phyloP scores from a whole-genome alignment of 2,113 vertebrate species.

The Melanerpes aurifrons region DNA sequence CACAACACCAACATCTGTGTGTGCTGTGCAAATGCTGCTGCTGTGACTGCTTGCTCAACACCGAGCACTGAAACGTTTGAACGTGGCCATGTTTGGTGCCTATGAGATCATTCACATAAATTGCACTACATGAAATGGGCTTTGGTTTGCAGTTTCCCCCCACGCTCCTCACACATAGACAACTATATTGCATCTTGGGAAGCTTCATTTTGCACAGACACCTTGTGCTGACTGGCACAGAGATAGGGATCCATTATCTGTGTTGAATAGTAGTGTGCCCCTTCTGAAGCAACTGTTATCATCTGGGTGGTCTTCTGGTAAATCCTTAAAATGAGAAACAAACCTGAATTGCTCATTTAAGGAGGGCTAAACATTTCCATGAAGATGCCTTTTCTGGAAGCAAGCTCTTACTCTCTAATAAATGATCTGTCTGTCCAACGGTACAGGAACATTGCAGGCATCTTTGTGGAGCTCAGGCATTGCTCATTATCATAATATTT shows the following conservation, averaged over 20 bases:
- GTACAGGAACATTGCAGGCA: constrained; percentile 22
- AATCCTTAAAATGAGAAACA: constrained; percentile 29
- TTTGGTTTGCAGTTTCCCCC: constrained; percentile 12
- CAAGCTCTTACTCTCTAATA: constrained; percentile 56
- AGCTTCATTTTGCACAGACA: constrained; percentile 56
- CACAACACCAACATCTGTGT: constrained; percentile 62
- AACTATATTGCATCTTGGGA: constrained; percentile 53
- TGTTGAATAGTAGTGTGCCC: constrained; percentile 22
- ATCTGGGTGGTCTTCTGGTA: constrained; percentile 27
- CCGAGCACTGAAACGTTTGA: constrained; percentile 42
- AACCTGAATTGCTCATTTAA: constrained; percentile 53
- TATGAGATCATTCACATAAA: constrained; percentile 66
- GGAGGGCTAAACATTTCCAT: constrained; percentile 38
- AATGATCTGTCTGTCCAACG: constrained; percentile 51
- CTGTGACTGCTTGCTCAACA: constrained; percentile 46
- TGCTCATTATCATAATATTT: constrained; percentile 60
- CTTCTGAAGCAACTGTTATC: constrained; percentile 60
- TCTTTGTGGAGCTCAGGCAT: constrained; percentile 41
- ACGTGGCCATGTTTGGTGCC: constrained; percentile 23
- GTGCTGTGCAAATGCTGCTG: constrained; percentile 10
- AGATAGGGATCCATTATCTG: constrained; percentile 50
- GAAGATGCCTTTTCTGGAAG: constrained; percentile 56
- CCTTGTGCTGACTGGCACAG: constrained; percentile 10
- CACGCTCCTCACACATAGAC: neutral
- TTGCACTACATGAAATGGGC: constrained; percentile 14